These are phyloP conservation scores for Dissostichus mawsoni DNA, from an alignment of 2,113 vertebrate genomes.

Conservation along the genomic window DNA sequence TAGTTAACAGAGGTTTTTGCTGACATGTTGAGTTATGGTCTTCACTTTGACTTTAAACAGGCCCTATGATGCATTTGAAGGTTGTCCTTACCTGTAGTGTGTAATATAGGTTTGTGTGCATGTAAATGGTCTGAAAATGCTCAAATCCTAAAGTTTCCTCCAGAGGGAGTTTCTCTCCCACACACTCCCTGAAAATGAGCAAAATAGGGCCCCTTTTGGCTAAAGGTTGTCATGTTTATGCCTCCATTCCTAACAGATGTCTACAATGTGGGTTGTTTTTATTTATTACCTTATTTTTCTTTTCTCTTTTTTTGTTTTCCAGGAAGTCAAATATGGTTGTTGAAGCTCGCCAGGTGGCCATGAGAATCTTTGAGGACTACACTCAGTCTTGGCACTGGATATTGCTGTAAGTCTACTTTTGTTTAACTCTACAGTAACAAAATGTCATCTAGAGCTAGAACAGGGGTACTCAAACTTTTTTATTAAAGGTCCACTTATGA, in stretches of 20 bases:
- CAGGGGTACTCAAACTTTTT: too few species aligned
- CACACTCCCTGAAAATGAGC: too few species aligned
- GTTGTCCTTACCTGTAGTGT: too few species aligned
- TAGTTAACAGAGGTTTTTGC: not conserved
- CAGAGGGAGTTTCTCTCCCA: too few species aligned
- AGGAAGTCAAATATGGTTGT: constrained; percentile 91
- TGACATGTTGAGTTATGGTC: not conserved
- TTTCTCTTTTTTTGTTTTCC: constrained; percentile 11
- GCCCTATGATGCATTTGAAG: too few species aligned
- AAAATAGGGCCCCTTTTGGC: not conserved
- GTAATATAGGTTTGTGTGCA: too few species aligned
- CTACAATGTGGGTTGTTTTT: not conserved
- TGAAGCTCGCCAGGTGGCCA: constrained; percentile 90
- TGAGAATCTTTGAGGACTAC: constrained; percentile 97
- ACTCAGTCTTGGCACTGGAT: constrained; percentile 98
- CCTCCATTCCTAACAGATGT: not conserved
- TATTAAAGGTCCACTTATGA: too few species aligned
- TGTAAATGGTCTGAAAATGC: too few species aligned
- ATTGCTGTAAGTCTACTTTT: constrained; percentile 86
- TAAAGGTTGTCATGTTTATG: not conserved
- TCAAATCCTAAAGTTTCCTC: too few species aligned
- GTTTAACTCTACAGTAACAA: not conserved
- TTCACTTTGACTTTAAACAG: not conserved
- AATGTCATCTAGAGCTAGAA: too few species aligned
- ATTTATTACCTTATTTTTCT: not conserved